Base-by-base conservation (phyloP, 2,888 invertebrate species). In the Eurytoma adleriae region DNA sequence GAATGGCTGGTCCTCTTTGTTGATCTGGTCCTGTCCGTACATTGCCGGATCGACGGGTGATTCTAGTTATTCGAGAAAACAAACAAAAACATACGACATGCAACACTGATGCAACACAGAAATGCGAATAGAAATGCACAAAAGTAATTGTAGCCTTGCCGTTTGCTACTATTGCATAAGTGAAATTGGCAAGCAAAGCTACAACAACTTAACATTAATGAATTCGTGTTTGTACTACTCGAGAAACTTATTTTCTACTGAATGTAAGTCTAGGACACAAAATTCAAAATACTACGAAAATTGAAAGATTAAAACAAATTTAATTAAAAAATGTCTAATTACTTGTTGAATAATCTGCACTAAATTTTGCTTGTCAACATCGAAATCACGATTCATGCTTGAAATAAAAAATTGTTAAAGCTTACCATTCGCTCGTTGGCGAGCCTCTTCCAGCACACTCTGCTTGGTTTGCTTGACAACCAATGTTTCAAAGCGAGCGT, bases 381-480 rank as follows among this genome's bases (percentile, higher is more conserved):
- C 40, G 40, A 40, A 40, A 40, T 40, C 40, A 40, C 40, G 3
- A 2, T 40, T 7, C 7, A 24, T 24, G 24, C 57, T 73, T 54
- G 48, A 78, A 61, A 82, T 75, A 14, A 30, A 66, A 40, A 27
- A 50, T 20, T 62, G 4, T 40, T 12, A 30, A n/a, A 56, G 78
- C 93, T 94, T 91, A 97, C 97, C 97, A 93, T 96, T 96, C 87
- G 96, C 95, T 88, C 96, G 94, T 91, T 95, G 95, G 88, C 97
- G 95, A 85, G 97, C 97, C 92, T 97, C 97, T 90, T 97, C 97
- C 88, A 98, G 93, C 85, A 97, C 97, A 88, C 95, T 96, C 93
- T 97, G 96, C 91, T 97, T 97, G 90, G 96, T 97, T 93, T 98
- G 97, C 92, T 97, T 97, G 89, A 98, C 98, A 87, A 98, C 97